Conservation (phyloP, 1,140 invertebrate genomes). For the Euborellia annulipes region DNA sequence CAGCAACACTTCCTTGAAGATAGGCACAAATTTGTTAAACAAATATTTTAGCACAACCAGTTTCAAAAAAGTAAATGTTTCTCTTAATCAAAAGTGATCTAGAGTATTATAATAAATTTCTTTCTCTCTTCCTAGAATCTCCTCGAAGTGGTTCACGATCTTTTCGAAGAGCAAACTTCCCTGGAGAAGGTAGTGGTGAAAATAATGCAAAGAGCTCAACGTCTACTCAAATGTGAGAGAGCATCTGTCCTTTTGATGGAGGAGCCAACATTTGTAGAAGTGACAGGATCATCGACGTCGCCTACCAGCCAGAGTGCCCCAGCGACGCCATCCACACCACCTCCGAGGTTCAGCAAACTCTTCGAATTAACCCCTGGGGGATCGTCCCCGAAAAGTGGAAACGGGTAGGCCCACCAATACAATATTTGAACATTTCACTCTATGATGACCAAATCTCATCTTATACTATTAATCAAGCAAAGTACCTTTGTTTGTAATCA, state of each 20-base stretch:
- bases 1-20: too few relatives aligned
- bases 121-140: conserved; percentile 23
- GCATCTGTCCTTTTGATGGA: conserved; percentile 31
- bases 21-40: too few relatives aligned
- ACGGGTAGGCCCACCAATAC: too few relatives aligned
- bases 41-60: neutral
- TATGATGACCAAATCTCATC: too few relatives aligned
- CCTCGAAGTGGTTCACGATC: conserved; percentile 33
- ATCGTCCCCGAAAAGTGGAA: too few relatives aligned
- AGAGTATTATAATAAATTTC: neutral
- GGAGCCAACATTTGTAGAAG: too few relatives aligned
- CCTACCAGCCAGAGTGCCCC: too few relatives aligned
- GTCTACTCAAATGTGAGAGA: conserved; percentile 31
- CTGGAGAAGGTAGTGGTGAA: conserved; percentile 32
- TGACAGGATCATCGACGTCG: too few relatives aligned
- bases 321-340: too few relatives aligned
- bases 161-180: conserved; percentile 35
- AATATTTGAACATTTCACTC: too few relatives aligned
- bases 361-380: conserved; percentile 28
- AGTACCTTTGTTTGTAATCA: too few relatives aligned
- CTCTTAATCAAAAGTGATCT: neutral
- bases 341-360: conserved; percentile 25
- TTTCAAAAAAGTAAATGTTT: conserved; percentile 2
- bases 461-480: too few relatives aligned
- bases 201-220: conserved; percentile 33